phyloP scores from a whole-genome alignment of 2,888 invertebrate species.

The Pollenia labialis region DNA sequence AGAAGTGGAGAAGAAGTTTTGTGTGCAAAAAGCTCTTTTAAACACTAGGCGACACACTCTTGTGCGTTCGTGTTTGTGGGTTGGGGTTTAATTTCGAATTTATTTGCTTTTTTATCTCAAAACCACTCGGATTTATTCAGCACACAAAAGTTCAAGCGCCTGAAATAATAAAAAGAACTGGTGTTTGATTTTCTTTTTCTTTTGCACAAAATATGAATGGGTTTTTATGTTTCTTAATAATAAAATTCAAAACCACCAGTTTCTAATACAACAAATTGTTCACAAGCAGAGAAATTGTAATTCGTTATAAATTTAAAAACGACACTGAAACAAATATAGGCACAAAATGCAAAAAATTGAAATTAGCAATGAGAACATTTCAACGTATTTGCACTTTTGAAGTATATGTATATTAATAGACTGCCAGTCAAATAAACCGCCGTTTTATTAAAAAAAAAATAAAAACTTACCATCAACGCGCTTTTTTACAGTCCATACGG shows the following conservation, averaged over 20 bases:
- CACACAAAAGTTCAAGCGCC: conserved; percentile 85
- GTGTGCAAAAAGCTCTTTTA: conserved; percentile 65
- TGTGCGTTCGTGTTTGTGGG: conserved; percentile 51
- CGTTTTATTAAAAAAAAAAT: not conserved
- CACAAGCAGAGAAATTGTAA: conserved; percentile 11
- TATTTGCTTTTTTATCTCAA: conserved; percentile 60
- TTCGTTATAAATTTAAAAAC: conserved; percentile 26
- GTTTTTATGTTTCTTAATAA: conserved; percentile 53
- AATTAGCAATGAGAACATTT: conserved; percentile 64
- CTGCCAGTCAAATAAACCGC: conserved; percentile 16
- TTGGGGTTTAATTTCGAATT: conserved; percentile 50
- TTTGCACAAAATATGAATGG: conserved; percentile 79
- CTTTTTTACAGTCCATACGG: conserved; percentile 99
- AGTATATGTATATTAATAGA: conserved; percentile 44
- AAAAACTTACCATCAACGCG: conserved; percentile 95
- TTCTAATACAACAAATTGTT: conserved; percentile 74
- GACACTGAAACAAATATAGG: conserved; percentile 74
- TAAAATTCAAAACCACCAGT: conserved; percentile 78
- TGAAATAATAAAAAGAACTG: conserved; percentile 94
- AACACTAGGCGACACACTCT: conserved; percentile 62
- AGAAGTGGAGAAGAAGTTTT: conserved; percentile 62
- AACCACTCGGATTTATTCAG: conserved; percentile 70
- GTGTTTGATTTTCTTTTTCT: conserved; percentile 89
- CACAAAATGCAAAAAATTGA: conserved; percentile 70
- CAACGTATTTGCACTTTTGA: conserved; percentile 69